Base-by-base conservation (phyloP, 23 tunicate genomes). In the Halocynthia roretzi region DNA sequence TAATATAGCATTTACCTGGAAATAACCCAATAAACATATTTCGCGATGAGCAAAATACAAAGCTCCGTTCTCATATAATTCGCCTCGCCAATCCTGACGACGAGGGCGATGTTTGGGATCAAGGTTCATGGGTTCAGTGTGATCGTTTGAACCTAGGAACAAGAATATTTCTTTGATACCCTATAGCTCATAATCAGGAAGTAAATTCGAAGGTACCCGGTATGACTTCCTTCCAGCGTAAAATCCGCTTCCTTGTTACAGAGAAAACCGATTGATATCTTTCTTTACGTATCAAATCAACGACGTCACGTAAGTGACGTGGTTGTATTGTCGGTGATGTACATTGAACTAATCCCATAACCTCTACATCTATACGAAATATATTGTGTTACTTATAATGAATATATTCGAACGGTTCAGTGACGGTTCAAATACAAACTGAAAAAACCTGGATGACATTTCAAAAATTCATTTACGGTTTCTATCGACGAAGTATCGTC, bases 401-500 rank as follows among this genome's bases (percentile, higher is more conserved):
- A 20, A 11, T 12, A 44, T 5, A 52, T 72, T 10, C 5, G 14
- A 50, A 44, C 17, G 5, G 48, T 20, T 31, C 44, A 31, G 44
- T 31, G 44, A 31, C 44, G 44, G 44, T 31, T 31, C 4, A 31
- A 0, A 31, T 0, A 31, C 44, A 31, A 31, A 31, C 44, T 31
- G 4, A 31, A 14, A 20, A 5, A 4, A 84, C 88, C 88, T 21
- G 88, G 78, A 78, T 84, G 88, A 69, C 70, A 56, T 10, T 19
- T 8, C 56, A 84, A 51, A 84, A 84, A 84, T 52, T 84, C 88
- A 40, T 52, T 48, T 6, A 78, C 52, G 8, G 83, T 53, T 78
- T 84, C 88, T 14, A 84, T 64, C 18, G 88, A 84, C 12, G 88
- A 6, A 48, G 88, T n/a, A n/a, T n/a, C n/a, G n/a, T 84, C 88